Evolutionary conservation across 2,888 invertebrate genomes (phyloP).

Genomic region (Drosophila seclusa): DNA sequence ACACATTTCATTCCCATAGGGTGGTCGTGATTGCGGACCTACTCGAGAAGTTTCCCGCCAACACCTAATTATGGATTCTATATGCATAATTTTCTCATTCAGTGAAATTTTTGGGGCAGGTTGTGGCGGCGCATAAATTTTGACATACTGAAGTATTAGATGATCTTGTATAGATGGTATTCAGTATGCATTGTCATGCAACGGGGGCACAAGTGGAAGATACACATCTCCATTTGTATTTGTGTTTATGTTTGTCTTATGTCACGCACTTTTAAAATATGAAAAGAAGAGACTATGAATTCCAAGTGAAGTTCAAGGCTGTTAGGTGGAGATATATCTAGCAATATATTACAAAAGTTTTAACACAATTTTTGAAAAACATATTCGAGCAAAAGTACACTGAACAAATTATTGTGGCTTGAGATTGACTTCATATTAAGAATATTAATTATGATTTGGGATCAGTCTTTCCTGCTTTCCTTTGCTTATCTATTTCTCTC

Average conservation of each 20-base stretch:
- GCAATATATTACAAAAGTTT: neutral
- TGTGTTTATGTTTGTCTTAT: slow-evolving; percentile 4
- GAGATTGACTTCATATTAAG: neutral
- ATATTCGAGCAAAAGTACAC: neutral
- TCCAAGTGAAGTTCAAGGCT: slow-evolving; percentile 35
- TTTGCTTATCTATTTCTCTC: neutral
- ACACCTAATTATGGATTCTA: slow-evolving; percentile 66
- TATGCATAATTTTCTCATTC: slow-evolving; percentile 69
- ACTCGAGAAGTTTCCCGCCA: slow-evolving; percentile 16
- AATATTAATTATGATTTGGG: neutral
- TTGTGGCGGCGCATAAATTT: slow-evolving; percentile 67
- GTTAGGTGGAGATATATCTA: neutral
- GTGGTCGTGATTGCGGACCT: slow-evolving; percentile 44
- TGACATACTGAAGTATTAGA: slow-evolving; percentile 10
- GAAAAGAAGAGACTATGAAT: neutral
- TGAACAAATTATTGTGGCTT: neutral
- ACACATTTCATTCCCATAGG: slow-evolving; percentile 53
- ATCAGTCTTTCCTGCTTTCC: neutral
- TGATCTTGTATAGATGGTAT: slow-evolving; percentile 14
- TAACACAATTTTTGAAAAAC: neutral
- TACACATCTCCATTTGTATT: neutral
- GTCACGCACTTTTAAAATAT: slow-evolving; percentile 22
- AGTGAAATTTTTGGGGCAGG: slow-evolving; percentile 68
- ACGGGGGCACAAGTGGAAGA: slow-evolving; percentile 39
- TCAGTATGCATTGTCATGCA: slow-evolving; percentile 53